Evolutionary conservation across 2,888 invertebrate species (phyloP).

Genomic region (Colostygia pectinataria): DNA sequence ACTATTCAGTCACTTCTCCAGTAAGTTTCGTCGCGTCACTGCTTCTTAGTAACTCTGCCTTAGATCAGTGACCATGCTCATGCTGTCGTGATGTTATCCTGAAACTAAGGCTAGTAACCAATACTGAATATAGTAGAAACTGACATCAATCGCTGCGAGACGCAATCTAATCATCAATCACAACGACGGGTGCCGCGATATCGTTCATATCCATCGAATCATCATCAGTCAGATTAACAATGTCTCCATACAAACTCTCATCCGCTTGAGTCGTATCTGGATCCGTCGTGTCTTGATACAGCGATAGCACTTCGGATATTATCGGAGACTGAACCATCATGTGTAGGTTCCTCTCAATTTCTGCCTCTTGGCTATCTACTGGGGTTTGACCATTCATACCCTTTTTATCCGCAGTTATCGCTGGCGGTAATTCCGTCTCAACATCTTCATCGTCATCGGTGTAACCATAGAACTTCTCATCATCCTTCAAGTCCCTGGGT

Average conservation of each 20-base stretch:
- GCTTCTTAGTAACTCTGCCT: too few relatives aligned
- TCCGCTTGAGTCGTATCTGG: slow-evolving; percentile 15
- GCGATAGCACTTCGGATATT: slow-evolving; percentile 72
- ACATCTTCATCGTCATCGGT: slow-evolving; percentile 60
- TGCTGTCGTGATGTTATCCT: too few relatives aligned
- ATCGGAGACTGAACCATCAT: slow-evolving; percentile 65
- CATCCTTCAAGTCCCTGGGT: slow-evolving; percentile 68
- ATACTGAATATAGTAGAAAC: too few relatives aligned
- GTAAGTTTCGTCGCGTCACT: too few relatives aligned
- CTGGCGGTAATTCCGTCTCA: slow-evolving; percentile 23
- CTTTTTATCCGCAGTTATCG: slow-evolving; percentile 1
- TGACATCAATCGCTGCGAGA: too few relatives aligned
- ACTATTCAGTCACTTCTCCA: too few relatives aligned
- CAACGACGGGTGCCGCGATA: slow-evolving; percentile 44
- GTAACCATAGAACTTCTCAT: slow-evolving; percentile 70
- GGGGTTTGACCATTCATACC: slow-evolving; percentile 16
- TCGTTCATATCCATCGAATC: slow-evolving; percentile 53
- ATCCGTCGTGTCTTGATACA: slow-evolving; percentile 52
- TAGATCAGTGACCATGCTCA: too few relatives aligned
- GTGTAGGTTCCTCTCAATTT: slow-evolving; percentile 47
- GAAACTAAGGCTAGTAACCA: too few relatives aligned
- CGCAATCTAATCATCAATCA: slow-evolving; percentile 53
- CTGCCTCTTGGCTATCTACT: slow-evolving; percentile 30
- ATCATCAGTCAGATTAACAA: slow-evolving; percentile 56
- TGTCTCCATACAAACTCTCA: slow-evolving; percentile 21